These are phyloP conservation scores for Elysia chlorotica DNA, from an alignment of 1,140 invertebrate genomes.

Conservation along the genomic window DNA sequence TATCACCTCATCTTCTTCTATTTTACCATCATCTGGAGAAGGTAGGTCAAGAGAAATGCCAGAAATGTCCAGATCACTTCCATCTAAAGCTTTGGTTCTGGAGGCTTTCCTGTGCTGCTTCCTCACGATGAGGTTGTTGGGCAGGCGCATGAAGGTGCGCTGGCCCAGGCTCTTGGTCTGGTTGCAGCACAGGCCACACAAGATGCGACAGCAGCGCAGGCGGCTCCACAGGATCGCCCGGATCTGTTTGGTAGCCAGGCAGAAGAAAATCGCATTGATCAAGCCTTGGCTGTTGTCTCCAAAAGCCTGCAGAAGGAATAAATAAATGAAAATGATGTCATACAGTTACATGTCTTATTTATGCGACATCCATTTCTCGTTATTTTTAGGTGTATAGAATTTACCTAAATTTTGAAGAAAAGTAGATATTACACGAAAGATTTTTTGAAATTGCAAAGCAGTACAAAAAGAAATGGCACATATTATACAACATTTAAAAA, in stretches of 20 bases:
- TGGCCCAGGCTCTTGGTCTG: conserved; percentile 2
- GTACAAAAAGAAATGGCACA: too few species aligned
- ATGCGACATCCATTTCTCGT: too few species aligned
- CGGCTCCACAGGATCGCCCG: conserved; percentile 18
- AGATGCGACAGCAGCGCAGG: conserved; percentile 14
- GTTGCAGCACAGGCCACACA: conserved; percentile 17
- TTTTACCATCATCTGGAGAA: background rate
- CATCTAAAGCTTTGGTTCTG: conserved; percentile 10
- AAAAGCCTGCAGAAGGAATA: conserved; percentile 33
- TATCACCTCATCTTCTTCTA: conserved; percentile 28
- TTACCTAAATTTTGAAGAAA: too few species aligned
- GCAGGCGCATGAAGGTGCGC: conserved; percentile 25
- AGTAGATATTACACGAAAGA: too few species aligned
- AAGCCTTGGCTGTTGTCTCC: conserved; percentile 42
- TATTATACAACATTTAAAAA: too few species aligned
- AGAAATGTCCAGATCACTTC: conserved; percentile 29
- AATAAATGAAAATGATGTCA: too few species aligned
- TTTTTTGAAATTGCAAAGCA: too few species aligned
- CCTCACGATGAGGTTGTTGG: conserved; percentile 7
- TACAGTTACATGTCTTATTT: too few species aligned
- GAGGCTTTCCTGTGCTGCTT: conserved; percentile 3
- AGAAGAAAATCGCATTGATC: conserved; percentile 39
- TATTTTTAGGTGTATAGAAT: too few species aligned
- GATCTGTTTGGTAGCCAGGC: conserved; percentile 32
- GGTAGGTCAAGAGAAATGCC: conserved; percentile 32